Conservation (phyloP, 2,797 vertebrate species). For the Pampus argenteus region DNA sequence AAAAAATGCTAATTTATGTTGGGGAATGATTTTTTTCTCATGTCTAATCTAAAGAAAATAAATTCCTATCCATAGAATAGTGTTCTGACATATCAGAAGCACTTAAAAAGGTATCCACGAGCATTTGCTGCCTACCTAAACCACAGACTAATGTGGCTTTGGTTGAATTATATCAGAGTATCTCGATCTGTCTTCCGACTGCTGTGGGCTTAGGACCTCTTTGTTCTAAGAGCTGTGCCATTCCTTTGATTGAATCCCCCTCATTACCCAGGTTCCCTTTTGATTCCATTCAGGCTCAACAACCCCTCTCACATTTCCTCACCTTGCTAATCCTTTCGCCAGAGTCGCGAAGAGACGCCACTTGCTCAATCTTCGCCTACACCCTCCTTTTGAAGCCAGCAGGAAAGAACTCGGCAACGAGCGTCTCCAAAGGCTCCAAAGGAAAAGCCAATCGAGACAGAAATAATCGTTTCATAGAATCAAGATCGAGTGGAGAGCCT, state of each 20-base stretch:
- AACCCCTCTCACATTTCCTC: conserved; percentile 41
- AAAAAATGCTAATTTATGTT: conserved; percentile 16
- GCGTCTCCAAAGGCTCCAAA: conserved; percentile 24
- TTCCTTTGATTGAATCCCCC: conserved; percentile 67
- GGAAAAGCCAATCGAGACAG: conserved; percentile 42
- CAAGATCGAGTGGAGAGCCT: conserved; percentile 33
- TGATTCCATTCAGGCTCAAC: conserved; percentile 62
- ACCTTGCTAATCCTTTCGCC: conserved; percentile 64
- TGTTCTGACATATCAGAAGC: not conserved
- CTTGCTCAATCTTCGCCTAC: conserved; percentile 54
- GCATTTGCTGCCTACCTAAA: conserved; percentile 26
- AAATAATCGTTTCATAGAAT: conserved; percentile 48
- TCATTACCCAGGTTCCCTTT: conserved; percentile 62
- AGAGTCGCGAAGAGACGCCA: conserved; percentile 36
- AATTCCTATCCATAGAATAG: not conserved
- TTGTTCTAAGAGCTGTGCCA: conserved; percentile 54
- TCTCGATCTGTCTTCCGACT: conserved; percentile 38
- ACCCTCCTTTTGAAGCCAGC: conserved; percentile 43
- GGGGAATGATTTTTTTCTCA: not conserved
- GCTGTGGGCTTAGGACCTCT: conserved; percentile 55
- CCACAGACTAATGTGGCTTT: conserved; percentile 37
- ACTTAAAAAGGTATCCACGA: not conserved
- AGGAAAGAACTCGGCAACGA: conserved; percentile 1
- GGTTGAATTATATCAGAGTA: conserved; percentile 29
- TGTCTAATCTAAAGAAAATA: conserved; percentile 25